phyloP scores from a whole-genome alignment of 2,113 vertebrate genomes.

The Cinclus mexicanus region DNA sequence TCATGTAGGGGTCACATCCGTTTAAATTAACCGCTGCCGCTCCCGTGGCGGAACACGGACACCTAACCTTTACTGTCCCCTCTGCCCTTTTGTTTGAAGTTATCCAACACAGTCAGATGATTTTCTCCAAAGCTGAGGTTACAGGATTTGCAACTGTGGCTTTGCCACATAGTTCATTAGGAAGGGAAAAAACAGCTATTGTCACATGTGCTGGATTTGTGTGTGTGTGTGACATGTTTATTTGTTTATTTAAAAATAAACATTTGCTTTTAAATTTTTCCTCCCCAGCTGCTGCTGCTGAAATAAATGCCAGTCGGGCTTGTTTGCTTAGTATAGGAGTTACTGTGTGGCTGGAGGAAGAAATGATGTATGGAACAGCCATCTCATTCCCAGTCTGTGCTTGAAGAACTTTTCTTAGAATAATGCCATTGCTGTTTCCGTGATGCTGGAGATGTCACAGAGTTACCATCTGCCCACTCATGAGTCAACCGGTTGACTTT shows the following conservation, averaged over 20 bases:
- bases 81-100: conserved; percentile 71
- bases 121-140: conserved; percentile 64
- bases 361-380: not conserved
- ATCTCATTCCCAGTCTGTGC: not conserved
- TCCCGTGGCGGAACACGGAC: conserved; percentile 47
- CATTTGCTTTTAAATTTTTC: not conserved
- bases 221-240: not conserved
- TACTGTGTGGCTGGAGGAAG: not conserved
- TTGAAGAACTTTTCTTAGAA: not conserved
- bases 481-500: conserved; percentile 16
- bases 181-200: not conserved
- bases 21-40: conserved; percentile 29
- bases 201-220: not conserved
- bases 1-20: conserved; percentile 85
- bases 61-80: conserved; percentile 68
- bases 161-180: conserved; percentile 14
- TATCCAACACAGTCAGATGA: conserved; percentile 54
- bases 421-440: not conserved
- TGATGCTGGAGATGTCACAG: not conserved
- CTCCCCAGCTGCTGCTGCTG: not conserved
- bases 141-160: not conserved
- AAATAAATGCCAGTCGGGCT: conserved; percentile 5
- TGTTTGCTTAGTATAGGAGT: not conserved
- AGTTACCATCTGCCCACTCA: not conserved
- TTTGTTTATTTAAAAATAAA: conserved; percentile 11